Evolutionary conservation across 2,113 vertebrate genomes (phyloP).

Genomic region (Rhegmatorhina hoffmannsi): DNA sequence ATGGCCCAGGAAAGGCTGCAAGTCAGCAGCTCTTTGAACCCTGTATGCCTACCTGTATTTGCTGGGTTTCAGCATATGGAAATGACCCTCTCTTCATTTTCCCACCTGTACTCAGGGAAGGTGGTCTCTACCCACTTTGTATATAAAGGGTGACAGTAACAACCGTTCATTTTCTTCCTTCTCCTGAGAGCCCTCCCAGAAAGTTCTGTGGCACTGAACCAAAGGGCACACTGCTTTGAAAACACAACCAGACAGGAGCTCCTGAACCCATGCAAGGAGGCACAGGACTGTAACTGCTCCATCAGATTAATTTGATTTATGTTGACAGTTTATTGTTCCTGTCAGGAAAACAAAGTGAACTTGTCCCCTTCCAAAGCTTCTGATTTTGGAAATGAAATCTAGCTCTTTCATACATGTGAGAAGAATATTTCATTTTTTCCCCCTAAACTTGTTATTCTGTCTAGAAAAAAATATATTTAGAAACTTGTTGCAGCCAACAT

Average conservation of each 20-base stretch:
- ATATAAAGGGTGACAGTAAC: not conserved
- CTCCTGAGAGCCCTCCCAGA: fast-evolving
- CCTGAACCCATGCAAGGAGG: fast-evolving
- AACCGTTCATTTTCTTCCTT: not conserved
- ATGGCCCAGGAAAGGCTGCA: not conserved
- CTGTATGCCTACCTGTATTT: not conserved
- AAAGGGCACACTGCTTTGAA: not conserved
- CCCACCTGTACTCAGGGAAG: not conserved
- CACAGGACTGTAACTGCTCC: not conserved
- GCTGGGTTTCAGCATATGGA: not conserved
- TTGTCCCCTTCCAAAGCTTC: not conserved
- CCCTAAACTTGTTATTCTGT: not conserved
- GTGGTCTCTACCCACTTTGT: not conserved
- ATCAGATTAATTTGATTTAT: not conserved
- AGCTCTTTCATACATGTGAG: not conserved
- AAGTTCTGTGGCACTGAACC: not conserved
- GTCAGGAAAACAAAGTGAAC: not conserved
- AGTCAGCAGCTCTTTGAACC: not conserved
- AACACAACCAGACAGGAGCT: not conserved
- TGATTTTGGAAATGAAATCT: not conserved
- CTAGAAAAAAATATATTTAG: not conserved
- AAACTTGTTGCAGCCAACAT: not conserved
- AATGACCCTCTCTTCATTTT: not conserved
- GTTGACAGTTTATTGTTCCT: not conserved
- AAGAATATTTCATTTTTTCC: not conserved